Conservation (phyloP, 2,888 invertebrate species). For the Notodonta ziczac region DNA sequence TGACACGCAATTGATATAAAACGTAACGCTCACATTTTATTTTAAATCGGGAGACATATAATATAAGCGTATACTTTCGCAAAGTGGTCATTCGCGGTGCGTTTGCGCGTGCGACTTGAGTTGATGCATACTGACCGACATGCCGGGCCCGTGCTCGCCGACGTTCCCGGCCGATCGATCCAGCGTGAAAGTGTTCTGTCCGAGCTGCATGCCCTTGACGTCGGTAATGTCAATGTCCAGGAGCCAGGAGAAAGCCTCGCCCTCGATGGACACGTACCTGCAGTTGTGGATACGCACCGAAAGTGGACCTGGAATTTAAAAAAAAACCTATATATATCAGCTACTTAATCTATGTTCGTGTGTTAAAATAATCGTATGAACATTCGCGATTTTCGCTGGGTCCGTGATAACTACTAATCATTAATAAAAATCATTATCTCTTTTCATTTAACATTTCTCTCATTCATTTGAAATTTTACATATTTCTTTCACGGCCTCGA, state of each 20-base stretch:
- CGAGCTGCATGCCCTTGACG: conserved; percentile 82
- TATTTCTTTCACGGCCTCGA: too few species aligned
- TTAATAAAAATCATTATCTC: too few species aligned
- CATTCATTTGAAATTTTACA: too few species aligned
- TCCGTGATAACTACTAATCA: background rate
- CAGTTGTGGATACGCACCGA: conserved; percentile 85
- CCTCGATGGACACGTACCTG: conserved; percentile 84
- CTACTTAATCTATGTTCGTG: background rate
- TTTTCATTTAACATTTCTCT: too few species aligned
- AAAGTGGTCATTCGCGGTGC: conserved; percentile 2
- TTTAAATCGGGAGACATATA: background rate
- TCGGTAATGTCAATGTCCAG: conserved; percentile 84
- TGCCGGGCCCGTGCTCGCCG: conserved; percentile 87
- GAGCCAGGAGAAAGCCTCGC: conserved; percentile 87
- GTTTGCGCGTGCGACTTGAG: background rate
- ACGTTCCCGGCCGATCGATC: conserved; percentile 84
- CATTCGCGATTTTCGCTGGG: background rate
- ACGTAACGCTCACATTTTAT: too few species aligned
- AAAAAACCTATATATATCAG: background rate
- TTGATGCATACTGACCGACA: conserved; percentile 70
- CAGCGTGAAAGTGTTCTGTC: conserved; percentile 86
- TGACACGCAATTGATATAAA: conserved; percentile 4
- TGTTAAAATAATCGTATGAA: background rate
- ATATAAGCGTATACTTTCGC: background rate
- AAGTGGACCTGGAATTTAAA: conserved; percentile 83